Percentiles rank a stretch among this genome's conserved stretches.
Evolutionary conservation across 2,797 vertebrate species (phyloP).

Genomic region (Morus bassanus): DNA sequence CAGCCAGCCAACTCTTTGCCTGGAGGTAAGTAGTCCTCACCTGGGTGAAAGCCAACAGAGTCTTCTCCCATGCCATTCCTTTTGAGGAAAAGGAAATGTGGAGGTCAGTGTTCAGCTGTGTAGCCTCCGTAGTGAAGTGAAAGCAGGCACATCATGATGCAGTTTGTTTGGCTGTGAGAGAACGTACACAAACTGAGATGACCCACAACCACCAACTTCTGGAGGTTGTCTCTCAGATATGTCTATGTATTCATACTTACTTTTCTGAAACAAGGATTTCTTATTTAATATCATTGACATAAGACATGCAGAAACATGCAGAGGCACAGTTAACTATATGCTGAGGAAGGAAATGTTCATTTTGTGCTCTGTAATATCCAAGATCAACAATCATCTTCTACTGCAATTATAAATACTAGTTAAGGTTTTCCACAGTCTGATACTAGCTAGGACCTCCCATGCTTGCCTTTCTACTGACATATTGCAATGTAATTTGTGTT

Average conservation of each 20-base stretch:
- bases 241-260: background rate
- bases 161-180: background rate
- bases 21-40: background rate
- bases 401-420: background rate
- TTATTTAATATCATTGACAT: background rate
- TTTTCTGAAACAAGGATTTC: background rate
- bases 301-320: background rate
- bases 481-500: background rate
- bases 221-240: background rate
- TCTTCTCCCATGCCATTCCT: background rate
- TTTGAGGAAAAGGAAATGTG: background rate
- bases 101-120: background rate
- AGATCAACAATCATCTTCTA: background rate
- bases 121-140: background rate
- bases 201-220: background rate
- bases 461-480: background rate
- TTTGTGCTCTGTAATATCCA: background rate
- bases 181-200: background rate
- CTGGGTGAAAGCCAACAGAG: background rate
- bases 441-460: background rate
- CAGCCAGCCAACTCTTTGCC: background rate
- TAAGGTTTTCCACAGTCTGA: background rate
- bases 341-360: background rate
- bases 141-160: background rate
- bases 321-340: background rate